A percentile compares a stretch with the other conserved stretches of the same genome.
Conservation (phyloP, 2,797 vertebrate species). For the Fringilla coelebs region DNA sequence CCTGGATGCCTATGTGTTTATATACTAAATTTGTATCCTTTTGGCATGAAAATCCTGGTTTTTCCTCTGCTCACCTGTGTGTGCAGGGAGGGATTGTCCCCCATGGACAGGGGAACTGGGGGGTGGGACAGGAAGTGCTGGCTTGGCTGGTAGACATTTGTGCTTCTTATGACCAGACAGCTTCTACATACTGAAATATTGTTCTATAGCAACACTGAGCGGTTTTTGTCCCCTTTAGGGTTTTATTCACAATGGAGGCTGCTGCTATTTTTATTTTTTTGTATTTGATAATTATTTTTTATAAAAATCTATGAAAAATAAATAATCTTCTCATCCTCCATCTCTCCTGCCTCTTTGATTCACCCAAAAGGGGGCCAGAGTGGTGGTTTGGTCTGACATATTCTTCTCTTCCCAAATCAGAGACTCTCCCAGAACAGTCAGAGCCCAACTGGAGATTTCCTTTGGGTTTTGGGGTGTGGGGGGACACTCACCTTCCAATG, state of each 20-base stretch:
- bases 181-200: slow-evolving; percentile 2
- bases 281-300: slow-evolving; percentile 74
- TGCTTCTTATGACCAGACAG: slow-evolving; percentile 27
- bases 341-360: not conserved
- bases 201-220: slow-evolving; percentile 57
- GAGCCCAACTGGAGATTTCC: not conserved
- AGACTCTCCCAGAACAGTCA: not conserved
- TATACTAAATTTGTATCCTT: not conserved
- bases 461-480: not conserved
- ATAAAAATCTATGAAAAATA: slow-evolving; percentile 71
- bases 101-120: not conserved
- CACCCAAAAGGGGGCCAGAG: not conserved
- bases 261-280: slow-evolving; percentile 71
- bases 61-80: not conserved
- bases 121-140: not conserved
- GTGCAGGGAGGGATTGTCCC: not conserved
- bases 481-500: not conserved
- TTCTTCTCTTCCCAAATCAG: not conserved
- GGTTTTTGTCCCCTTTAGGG: slow-evolving; percentile 52
- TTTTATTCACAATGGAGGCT: slow-evolving; percentile 64
- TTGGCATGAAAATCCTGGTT: not conserved
- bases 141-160: not conserved
- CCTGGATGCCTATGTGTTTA: not conserved
- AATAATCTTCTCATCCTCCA: slow-evolving; percentile 63
- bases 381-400: not conserved